Evolutionary conservation across 2,888 invertebrate genomes (phyloP).

Genomic region (Euplagia quadripunctaria): DNA sequence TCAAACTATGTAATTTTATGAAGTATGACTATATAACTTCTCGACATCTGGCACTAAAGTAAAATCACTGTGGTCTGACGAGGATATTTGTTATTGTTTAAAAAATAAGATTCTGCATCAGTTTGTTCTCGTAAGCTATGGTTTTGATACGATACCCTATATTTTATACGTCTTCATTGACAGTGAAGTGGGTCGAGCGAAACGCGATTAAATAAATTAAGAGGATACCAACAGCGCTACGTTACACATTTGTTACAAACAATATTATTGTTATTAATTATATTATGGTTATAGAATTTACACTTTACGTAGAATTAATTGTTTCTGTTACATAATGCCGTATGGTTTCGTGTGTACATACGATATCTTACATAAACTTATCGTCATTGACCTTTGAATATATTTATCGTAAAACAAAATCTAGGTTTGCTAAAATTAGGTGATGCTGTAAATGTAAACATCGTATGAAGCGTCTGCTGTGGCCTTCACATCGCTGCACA

Average conservation of each 20-base stretch:
- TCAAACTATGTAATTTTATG: not conserved
- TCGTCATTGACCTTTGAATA: slow-evolving; percentile 2
- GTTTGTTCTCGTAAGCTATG: slow-evolving; percentile 34
- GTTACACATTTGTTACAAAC: slow-evolving; percentile 38
- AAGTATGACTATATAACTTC: not conserved
- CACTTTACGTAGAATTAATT: not conserved
- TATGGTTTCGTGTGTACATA: not conserved
- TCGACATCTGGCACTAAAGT: not conserved
- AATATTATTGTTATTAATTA: slow-evolving; percentile 49
- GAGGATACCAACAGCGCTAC: slow-evolving; percentile 53
- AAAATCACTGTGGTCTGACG: not conserved
- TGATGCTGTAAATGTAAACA: slow-evolving; percentile 71
- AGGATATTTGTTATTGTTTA: not conserved
- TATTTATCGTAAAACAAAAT: slow-evolving; percentile 23
- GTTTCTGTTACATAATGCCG: not conserved
- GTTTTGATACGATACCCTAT: slow-evolving; percentile 58
- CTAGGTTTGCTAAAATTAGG: slow-evolving; percentile 65
- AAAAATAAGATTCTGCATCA: not conserved
- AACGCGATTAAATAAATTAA: slow-evolving; percentile 78
- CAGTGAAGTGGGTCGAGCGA: slow-evolving; percentile 75
- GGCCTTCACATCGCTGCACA: slow-evolving; percentile 77
- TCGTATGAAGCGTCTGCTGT: slow-evolving; percentile 54
- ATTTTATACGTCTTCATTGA: slow-evolving; percentile 76
- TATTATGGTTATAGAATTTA: slow-evolving; percentile 31
- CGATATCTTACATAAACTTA: not conserved